Evolutionary conservation across 2,113 vertebrate species (phyloP).

Genomic region (Scortum barcoo): DNA sequence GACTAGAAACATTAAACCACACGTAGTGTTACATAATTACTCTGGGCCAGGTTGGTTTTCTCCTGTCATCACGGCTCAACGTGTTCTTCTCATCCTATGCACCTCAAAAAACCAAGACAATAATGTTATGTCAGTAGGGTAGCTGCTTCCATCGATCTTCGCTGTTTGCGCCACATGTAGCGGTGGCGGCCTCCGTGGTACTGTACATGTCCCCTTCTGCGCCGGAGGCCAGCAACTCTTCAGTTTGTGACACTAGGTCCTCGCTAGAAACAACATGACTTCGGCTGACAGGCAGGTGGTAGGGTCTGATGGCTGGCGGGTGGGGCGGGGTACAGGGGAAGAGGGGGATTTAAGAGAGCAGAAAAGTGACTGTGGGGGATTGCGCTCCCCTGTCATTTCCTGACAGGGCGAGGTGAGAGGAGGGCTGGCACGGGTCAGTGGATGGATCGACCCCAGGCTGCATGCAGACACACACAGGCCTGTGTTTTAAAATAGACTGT

Average conservation of each 20-base stretch:
- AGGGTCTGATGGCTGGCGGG: conserved; percentile 30
- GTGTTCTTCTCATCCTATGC: conserved; percentile 80
- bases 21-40: conserved; percentile 61
- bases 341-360: conserved; percentile 46
- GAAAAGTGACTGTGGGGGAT: conserved; percentile 55
- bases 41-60: conserved; percentile 52
- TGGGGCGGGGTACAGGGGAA: not conserved
- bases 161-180: conserved; percentile 72
- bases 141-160: conserved; percentile 80
- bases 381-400: conserved; percentile 60
- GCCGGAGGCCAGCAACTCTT: conserved; percentile 50
- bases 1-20: conserved; percentile 63
- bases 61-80: conserved; percentile 55
- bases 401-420: conserved; percentile 67
- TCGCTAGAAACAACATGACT: conserved; percentile 64
- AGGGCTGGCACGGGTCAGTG: conserved; percentile 59
- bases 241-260: conserved; percentile 65
- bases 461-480: conserved; percentile 67
- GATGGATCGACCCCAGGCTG: conserved; percentile 64
- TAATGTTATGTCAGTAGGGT: conserved; percentile 76
- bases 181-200: conserved; percentile 55
- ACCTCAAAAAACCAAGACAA: conserved; percentile 76
- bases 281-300: conserved; percentile 64
- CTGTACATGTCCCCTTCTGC: conserved; percentile 55
- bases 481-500: conserved; percentile 76